Percentiles rank a stretch among this genome's conserved stretches.
Evolutionary conservation across 2,888 invertebrate species (phyloP).

Genomic region (Latheticus oryzae): DNA sequence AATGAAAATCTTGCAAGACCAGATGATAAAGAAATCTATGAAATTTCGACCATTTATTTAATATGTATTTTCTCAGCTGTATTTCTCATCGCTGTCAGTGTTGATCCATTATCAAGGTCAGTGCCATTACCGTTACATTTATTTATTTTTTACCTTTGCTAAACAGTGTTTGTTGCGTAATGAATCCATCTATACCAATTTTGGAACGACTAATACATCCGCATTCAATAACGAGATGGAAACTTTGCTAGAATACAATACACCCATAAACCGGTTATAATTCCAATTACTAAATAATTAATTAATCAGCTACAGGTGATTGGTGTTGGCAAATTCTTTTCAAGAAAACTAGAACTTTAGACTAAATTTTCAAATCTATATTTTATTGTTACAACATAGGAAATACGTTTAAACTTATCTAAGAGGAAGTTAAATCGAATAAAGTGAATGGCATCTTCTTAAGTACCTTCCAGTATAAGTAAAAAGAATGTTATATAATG

Average conservation of each 20-base stretch:
- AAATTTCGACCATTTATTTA: conserved; percentile 89
- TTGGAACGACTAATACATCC: conserved; percentile 7
- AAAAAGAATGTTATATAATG: too few species aligned
- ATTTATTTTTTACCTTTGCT: too few species aligned
- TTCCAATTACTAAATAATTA: conserved; percentile 13
- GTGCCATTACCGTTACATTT: conserved; percentile 46
- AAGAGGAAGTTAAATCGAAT: too few species aligned
- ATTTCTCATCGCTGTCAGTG: conserved; percentile 84
- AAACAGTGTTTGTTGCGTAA: conserved; percentile 16
- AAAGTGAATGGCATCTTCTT: too few species aligned
- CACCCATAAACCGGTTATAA: conserved; percentile 13
- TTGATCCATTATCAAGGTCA: conserved; percentile 91
- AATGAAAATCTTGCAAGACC: conserved; percentile 85
- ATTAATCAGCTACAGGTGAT: conserved; percentile 18
- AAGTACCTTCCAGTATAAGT: too few species aligned
- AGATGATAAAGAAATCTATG: conserved; percentile 86
- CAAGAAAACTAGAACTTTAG: too few species aligned
- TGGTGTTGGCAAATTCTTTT: too few species aligned
- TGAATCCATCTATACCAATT: conserved; percentile 2
- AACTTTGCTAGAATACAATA: conserved; percentile 1
- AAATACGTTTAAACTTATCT: too few species aligned
- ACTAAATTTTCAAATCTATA: too few species aligned
- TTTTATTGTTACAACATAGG: too few species aligned
- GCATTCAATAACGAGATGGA: conserved; percentile 4
- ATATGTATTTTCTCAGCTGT: conserved; percentile 88